These are phyloP conservation scores for Caenorhabditis doughertyi DNA, from an alignment of 2,888 invertebrate genomes.

Conservation along the genomic window DNA sequence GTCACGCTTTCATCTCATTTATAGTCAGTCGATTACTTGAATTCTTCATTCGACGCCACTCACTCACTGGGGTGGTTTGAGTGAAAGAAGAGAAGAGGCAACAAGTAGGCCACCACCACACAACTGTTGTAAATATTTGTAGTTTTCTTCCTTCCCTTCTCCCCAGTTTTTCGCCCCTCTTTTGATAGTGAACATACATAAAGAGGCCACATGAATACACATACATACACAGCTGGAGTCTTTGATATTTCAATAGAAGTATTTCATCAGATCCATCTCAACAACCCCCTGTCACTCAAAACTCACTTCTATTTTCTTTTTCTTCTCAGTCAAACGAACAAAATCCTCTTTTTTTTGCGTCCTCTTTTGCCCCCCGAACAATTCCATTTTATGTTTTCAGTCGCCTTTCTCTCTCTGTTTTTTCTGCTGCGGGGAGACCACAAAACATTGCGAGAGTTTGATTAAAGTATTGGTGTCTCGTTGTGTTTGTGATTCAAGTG, in stretches of 20 bases:
- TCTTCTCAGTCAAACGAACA: neutral
- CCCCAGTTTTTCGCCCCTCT: too few relatives aligned
- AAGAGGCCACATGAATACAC: slow-evolving; percentile 18
- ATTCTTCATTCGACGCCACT: neutral
- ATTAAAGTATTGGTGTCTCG: too few relatives aligned
- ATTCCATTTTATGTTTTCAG: slow-evolving; percentile 2
- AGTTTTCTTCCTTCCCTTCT: slow-evolving; percentile 21
- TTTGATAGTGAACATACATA: slow-evolving; percentile 32
- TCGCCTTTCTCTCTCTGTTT: neutral
- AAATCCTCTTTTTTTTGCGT: neutral
- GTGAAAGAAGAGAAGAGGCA: neutral
- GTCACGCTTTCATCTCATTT: neutral
- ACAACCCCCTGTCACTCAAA: neutral
- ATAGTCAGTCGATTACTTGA: neutral
- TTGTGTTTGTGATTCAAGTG: too few relatives aligned
- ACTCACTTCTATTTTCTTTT: neutral
- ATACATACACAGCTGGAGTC: slow-evolving; percentile 11
- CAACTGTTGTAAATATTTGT: slow-evolving; percentile 50
- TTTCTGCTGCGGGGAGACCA: too few relatives aligned
- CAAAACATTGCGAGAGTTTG: too few relatives aligned
- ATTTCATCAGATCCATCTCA: slow-evolving; percentile 21
- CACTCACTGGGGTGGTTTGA: too few relatives aligned
- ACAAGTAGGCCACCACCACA: slow-evolving; percentile 5
- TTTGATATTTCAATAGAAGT: slow-evolving; percentile 23
- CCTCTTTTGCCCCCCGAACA: neutral